Evolutionary conservation across 1,140 invertebrate genomes (phyloP), one percentile per base, ranked within the genome.

Genomic region (Pissodes strobi): DNA sequence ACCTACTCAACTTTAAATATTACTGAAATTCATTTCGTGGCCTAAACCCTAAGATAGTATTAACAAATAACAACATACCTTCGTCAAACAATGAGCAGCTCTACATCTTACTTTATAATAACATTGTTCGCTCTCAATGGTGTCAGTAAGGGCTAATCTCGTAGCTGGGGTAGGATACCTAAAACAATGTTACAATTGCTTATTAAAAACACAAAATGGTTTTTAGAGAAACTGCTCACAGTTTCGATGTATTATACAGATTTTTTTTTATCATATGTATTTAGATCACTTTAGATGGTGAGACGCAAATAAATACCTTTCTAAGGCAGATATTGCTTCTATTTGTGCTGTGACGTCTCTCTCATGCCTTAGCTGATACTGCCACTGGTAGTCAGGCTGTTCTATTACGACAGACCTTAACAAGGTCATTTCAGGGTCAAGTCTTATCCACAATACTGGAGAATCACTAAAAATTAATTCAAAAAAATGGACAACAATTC

Each of bases 361-460:
- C 79, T 99, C 97, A 77, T 98, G 96, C 25, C 93, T 85, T 34
- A 99, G 80, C 76, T 99, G 95, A 80, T 96, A 99, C 79, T 98
- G 96, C 97, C 97, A 99, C 75, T 99, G 96, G 82, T 96, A 98
- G 82, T 98, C 95, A 0, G 97, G 95, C 79, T 99, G 97, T 69
- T 95, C 91, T 69, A 98, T 93, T 55, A 90, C 86, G 1, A 95
- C 88, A 57, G 91, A 87, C 1, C 98, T 85, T 48, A 99, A 81
- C 1, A 99, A 79, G 0, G 93, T 93, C 92, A 99, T 97, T 72
- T 99, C 95, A 0, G 97, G 96, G 82, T 99, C 98, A 10, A 99
- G 80, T 21, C 97, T 85, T 62, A 99, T 93, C 98, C 98, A 99
- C 23, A 99, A 81, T n/a, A 99, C 95, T 4, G 97, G 97, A 0